phyloP scores from a whole-genome alignment of 2,888 invertebrate species.

The Imbricaverruca yamaguchii region DNA sequence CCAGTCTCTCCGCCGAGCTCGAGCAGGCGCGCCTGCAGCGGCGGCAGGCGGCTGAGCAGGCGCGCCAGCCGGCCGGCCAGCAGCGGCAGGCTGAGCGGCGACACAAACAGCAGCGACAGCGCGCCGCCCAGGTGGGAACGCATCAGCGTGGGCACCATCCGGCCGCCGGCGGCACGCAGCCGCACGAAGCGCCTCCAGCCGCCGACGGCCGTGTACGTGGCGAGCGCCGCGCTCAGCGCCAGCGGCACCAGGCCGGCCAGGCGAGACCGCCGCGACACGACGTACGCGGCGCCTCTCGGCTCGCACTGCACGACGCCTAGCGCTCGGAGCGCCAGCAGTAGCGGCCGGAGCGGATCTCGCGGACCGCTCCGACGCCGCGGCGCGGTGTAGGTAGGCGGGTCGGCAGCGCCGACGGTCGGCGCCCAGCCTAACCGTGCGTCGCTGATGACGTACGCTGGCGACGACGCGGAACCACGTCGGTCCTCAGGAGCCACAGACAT shows the following conservation, averaged over 20 bases:
- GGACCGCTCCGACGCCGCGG: neutral
- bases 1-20: too few relatives aligned
- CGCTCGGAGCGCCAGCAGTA: neutral
- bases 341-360: neutral
- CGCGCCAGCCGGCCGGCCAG: neutral
- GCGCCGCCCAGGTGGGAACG: neutral
- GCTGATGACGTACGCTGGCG: too few relatives aligned
- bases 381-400: neutral
- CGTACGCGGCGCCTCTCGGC: neutral
- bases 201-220: neutral
- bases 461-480: neutral
- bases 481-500: too few relatives aligned
- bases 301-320: neutral
- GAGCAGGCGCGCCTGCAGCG: too few relatives aligned
- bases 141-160: neutral
- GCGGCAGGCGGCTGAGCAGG: neutral
- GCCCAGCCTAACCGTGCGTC: too few relatives aligned
- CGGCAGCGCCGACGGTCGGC: neutral
- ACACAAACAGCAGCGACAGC: neutral
- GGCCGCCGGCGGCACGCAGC: neutral
- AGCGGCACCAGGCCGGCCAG: neutral
- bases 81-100: neutral
- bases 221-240: neutral
- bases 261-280: neutral
- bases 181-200: neutral